These are phyloP conservation scores for Sparus aurata DNA, from an alignment of 2,797 vertebrate species.

Conservation along the genomic window DNA sequence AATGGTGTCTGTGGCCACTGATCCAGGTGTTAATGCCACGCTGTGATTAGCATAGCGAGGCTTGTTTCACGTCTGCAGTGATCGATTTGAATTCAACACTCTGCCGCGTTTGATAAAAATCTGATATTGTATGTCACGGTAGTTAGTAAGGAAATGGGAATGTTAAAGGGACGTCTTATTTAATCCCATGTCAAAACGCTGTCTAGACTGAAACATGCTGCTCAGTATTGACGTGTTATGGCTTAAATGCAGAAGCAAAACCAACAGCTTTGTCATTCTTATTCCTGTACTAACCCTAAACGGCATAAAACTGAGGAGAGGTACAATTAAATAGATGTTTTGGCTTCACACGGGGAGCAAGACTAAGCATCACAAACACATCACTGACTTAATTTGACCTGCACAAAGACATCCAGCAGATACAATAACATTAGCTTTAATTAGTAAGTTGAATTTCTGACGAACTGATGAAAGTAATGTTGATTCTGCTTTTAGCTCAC, in stretches of 20 bases:
- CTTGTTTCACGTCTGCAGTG: slow-evolving; percentile 18
- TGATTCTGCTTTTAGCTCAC: not conserved
- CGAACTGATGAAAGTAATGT: no score
- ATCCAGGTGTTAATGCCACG: slow-evolving; percentile 18
- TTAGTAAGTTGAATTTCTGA: not conserved
- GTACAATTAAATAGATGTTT: not conserved
- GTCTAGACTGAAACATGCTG: slow-evolving; percentile 47
- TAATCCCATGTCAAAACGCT: slow-evolving; percentile 50
- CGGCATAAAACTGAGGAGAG: not conserved
- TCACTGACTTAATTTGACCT: not conserved
- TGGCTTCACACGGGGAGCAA: not conserved
- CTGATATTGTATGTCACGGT: slow-evolving; percentile 26
- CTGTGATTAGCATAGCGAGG: slow-evolving; percentile 34
- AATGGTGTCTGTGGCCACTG: slow-evolving; percentile 20
- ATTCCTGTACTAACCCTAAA: not conserved
- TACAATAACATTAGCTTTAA: not conserved
- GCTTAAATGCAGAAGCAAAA: not conserved
- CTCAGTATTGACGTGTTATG: not conserved
- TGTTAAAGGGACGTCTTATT: slow-evolving; percentile 18
- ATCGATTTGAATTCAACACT: slow-evolving; percentile 28
- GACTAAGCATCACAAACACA: not conserved
- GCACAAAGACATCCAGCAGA: not conserved
- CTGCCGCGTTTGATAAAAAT: slow-evolving; percentile 29
- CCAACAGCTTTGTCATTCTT: slow-evolving; percentile 3
- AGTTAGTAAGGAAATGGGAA: slow-evolving; percentile 20